Evolutionary conservation across 2,113 vertebrate species (phyloP).

Genomic region (Grammomys surdaster): DNA sequence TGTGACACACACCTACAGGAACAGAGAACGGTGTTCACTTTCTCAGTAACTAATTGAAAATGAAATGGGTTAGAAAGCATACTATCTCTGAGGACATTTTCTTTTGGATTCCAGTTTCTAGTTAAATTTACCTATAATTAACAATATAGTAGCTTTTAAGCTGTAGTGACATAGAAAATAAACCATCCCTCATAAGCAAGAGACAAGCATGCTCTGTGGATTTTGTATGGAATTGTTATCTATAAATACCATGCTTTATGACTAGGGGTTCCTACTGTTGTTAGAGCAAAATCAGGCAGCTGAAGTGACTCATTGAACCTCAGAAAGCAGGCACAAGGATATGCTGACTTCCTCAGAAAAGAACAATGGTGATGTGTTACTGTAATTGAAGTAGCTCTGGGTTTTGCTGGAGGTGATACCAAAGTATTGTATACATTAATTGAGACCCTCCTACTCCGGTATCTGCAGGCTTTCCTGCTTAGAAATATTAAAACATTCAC

Average conservation of each 20-base stretch:
- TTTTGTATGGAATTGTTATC: constrained; percentile 25
- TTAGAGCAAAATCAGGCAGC: not conserved
- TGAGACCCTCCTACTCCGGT: not conserved
- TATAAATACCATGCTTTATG: not conserved
- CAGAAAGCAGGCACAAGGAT: not conserved
- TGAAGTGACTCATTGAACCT: not conserved
- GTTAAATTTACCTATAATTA: constrained; percentile 48
- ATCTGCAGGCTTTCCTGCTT: constrained; percentile 8
- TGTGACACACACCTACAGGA: not conserved
- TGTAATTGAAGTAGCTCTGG: not conserved
- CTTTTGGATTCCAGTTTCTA: constrained; percentile 29
- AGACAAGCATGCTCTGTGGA: not conserved
- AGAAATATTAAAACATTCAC: constrained; percentile 32
- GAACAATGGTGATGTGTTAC: not conserved
- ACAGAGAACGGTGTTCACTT: not conserved
- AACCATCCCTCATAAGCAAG: constrained; percentile 1
- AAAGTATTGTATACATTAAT: not conserved
- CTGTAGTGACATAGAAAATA: not conserved
- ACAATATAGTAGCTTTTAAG: constrained; percentile 10
- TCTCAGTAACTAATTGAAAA: constrained; percentile 9
- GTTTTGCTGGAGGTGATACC: not conserved
- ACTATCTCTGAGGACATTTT: not conserved
- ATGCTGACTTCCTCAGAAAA: not conserved
- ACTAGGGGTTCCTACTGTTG: not conserved
- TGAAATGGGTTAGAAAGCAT: not conserved